Conservation (phyloP, 1,140 invertebrate species). For the Panagrolaimus sp. region DNA sequence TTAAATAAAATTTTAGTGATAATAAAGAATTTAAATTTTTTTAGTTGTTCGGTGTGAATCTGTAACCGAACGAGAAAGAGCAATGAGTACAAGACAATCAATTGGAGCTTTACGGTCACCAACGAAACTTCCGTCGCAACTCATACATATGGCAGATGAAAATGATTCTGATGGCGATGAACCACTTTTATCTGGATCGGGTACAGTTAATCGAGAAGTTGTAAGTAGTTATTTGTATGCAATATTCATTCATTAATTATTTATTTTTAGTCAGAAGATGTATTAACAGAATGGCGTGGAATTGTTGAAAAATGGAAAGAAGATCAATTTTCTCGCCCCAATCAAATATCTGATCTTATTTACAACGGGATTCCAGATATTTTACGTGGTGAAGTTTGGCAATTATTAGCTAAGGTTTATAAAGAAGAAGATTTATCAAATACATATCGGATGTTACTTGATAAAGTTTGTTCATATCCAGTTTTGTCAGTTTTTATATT, state of each 20-base stretch:
- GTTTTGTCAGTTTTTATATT: slow-evolving; percentile 17
- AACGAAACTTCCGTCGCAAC: slow-evolving; percentile 60
- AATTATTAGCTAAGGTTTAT: slow-evolving; percentile 79
- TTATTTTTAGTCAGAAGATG: slow-evolving; percentile 84
- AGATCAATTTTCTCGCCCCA: slow-evolving; percentile 66
- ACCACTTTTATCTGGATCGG: slow-evolving; percentile 87
- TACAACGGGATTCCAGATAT: slow-evolving; percentile 84
- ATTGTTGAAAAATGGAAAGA: slow-evolving; percentile 75
- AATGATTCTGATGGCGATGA: slow-evolving; percentile 82
- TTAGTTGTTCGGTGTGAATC: slow-evolving; percentile 68
- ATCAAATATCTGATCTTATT: slow-evolving; percentile 73
- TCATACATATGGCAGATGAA: slow-evolving; percentile 65
- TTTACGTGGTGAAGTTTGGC: slow-evolving; percentile 92
- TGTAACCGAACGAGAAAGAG: slow-evolving; percentile 75
- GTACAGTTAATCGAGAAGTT: slow-evolving; percentile 89
- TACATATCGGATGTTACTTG: slow-evolving; percentile 44
- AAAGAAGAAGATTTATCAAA: slow-evolving; percentile 68
- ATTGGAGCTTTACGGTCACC: slow-evolving; percentile 62
- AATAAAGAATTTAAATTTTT: neutral
- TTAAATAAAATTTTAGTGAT: neutral
- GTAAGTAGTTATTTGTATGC: too few relatives aligned
- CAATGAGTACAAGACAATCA: slow-evolving; percentile 68
- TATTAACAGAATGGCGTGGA: slow-evolving; percentile 84
- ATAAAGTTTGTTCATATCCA: slow-evolving; percentile 35
- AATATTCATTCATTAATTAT: too few relatives aligned